phyloP scores from a whole-genome alignment of 2,888 invertebrate genomes.

The Biston stratarius region DNA sequence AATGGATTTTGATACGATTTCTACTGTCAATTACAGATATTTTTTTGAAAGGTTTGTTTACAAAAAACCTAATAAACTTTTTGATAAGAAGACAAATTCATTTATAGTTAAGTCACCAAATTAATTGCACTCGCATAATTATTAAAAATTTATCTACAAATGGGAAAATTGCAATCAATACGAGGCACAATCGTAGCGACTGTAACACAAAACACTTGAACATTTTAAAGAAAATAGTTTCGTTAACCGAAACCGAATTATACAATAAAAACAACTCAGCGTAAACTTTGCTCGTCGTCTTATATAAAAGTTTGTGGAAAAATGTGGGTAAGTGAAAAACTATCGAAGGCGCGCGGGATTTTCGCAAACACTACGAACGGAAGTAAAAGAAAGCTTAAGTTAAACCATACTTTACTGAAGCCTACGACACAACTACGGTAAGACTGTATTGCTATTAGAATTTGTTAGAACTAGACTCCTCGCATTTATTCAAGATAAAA shows the following conservation, averaged over 20 bases:
- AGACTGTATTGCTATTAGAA: background rate
- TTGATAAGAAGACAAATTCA: too few relatives aligned
- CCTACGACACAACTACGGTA: background rate
- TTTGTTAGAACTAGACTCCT: background rate
- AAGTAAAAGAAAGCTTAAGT: constrained; percentile 35
- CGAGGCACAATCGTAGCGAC: background rate
- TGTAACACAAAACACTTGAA: background rate
- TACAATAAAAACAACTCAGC: constrained; percentile 17
- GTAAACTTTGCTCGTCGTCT: constrained; percentile 59
- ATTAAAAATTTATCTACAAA: too few relatives aligned
- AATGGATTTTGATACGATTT: too few relatives aligned
- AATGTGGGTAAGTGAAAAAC: constrained; percentile 64
- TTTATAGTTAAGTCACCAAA: too few relatives aligned
- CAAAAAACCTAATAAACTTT: too few relatives aligned
- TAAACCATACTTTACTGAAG: constrained; percentile 19
- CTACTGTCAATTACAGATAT: too few relatives aligned
- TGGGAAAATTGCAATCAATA: background rate
- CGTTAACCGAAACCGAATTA: constrained; percentile 18
- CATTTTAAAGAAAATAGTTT: constrained; percentile 6
- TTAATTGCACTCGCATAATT: too few relatives aligned
- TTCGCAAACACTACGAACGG: constrained; percentile 42
- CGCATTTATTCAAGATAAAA: too few relatives aligned
- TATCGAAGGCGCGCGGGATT: constrained; percentile 48
- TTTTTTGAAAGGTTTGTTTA: too few relatives aligned
- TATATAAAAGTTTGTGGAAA: constrained; percentile 62